These are phyloP conservation scores for Puntigrus tetrazona DNA, from an alignment of 2,113 vertebrate genomes.

Conservation along the genomic window DNA sequence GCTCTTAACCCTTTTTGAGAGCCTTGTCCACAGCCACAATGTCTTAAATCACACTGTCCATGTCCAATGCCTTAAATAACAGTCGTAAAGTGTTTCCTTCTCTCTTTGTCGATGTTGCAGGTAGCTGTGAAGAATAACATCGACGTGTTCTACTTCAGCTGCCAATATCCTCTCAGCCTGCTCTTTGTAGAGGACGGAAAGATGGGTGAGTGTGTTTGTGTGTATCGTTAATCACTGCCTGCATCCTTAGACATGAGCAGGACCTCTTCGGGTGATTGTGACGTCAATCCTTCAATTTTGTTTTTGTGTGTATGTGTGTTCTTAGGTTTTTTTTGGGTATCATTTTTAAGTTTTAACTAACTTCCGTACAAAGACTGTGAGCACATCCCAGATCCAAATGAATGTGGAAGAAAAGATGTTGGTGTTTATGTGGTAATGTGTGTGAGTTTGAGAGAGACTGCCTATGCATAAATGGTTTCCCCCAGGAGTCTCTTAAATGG, in stretches of 20 bases:
- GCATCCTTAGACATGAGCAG: not conserved
- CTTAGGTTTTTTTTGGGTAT: not conserved
- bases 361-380: not conserved
- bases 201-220: slow-evolving; percentile 86
- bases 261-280: not conserved
- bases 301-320: not conserved
- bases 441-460: not conserved
- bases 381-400: not conserved
- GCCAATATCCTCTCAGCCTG: slow-evolving; percentile 93
- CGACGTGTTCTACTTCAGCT: slow-evolving; percentile 99
- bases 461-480: not conserved
- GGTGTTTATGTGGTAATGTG: slow-evolving; percentile 18
- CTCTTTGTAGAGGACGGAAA: slow-evolving; percentile 95
- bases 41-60: not conserved
- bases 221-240: not conserved
- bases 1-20: not conserved
- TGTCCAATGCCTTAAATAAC: not conserved
- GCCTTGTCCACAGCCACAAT: not conserved
- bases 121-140: slow-evolving; percentile 99
- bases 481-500: not conserved
- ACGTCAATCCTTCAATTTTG: not conserved
- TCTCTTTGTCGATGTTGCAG: slow-evolving; percentile 69
- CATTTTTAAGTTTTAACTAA: not conserved
- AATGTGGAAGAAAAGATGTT: not conserved
- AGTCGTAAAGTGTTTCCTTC: not conserved